Base-by-base conservation (phyloP, 2,888 invertebrate genomes). In the Anthrax anthrax region DNA sequence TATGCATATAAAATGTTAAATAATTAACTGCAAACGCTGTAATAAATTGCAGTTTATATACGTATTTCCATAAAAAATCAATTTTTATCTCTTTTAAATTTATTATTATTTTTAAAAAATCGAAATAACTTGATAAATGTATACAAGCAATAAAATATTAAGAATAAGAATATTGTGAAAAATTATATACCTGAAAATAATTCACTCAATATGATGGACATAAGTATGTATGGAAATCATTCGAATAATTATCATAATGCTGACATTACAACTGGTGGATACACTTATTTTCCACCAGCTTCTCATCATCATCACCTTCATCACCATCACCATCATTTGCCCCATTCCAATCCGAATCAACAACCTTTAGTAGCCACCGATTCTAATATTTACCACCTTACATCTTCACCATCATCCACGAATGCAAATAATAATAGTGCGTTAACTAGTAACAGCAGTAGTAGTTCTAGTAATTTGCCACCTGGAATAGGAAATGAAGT, bases 201-300 rank as follows among this genome's bases (percentile, higher is more conserved):
- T 36, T 37, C 6, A 23, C 17, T 54, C 63, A 68, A 66, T 61
- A 68, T 68, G 68, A 68, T 68, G 68, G 69, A 68, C 67, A 64
- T 68, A 57, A 63, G 66, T 58, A 68, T 68, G 68, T 69, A 67
- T 58, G 67, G 69, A 55, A 65, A 65, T 61, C 67, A 67, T 58
- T 55, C 60, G 34, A 62, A 57, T 52, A 58, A 60, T 49, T 68
- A 65, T 57, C 64, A 62, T 53, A 55, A 51, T 47, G 48, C 56
- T 37, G 57, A 56, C n/a, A 42, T 56, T 37, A 46, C 48, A 32
- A 41, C 54, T 3, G 50, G 50, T 27, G 51, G 52, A 48, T 54
- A 56, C 48, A 42, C 54, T 13, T 56, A 57, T 43, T 57, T 56
- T 39, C 56, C 56, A 10, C 54, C 53, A 37, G 54, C 54, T 13